Percentiles rank a stretch among this genome's conserved stretches.
These are phyloP conservation scores for Typhlomys cinereus DNA, from an alignment of 2,113 vertebrate genomes.

Conservation along the genomic window DNA sequence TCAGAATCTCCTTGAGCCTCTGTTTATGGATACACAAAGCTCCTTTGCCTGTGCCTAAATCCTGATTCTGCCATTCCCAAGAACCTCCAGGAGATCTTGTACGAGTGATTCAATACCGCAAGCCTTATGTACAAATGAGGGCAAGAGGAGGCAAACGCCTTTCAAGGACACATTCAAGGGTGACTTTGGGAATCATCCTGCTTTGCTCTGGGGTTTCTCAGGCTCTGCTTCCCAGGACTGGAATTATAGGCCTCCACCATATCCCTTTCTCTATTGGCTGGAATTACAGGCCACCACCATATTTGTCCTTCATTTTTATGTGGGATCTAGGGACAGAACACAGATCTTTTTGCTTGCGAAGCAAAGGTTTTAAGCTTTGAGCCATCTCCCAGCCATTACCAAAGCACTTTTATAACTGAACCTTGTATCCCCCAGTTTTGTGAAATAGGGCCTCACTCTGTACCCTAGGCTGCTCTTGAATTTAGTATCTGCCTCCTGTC, in stretches of 20 bases:
- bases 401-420: no score
- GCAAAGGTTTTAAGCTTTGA: neutral
- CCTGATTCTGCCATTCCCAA: neutral
- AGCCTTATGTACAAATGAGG: neutral
- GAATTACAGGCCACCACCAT: no score
- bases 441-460: neutral
- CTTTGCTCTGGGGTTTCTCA: no score
- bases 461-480: neutral
- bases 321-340: neutral
- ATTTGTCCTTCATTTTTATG: no score
- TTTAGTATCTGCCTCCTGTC: neutral
- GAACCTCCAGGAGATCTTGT: neutral
- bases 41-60: neutral
- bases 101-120: neutral
- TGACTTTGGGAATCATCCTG: no score
- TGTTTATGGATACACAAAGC: neutral
- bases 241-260: no score
- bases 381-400: neutral
- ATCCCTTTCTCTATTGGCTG: no score
- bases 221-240: no score
- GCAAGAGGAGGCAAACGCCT: neutral
- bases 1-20: constrained; percentile 27
- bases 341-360: neutral
- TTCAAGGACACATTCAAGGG: no score
- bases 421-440: no score